A percentile compares a stretch with the other conserved stretches of the same genome.
phyloP scores from a whole-genome alignment of 2,113 vertebrate genomes.

The Ictidomys tridecemlineatus region DNA sequence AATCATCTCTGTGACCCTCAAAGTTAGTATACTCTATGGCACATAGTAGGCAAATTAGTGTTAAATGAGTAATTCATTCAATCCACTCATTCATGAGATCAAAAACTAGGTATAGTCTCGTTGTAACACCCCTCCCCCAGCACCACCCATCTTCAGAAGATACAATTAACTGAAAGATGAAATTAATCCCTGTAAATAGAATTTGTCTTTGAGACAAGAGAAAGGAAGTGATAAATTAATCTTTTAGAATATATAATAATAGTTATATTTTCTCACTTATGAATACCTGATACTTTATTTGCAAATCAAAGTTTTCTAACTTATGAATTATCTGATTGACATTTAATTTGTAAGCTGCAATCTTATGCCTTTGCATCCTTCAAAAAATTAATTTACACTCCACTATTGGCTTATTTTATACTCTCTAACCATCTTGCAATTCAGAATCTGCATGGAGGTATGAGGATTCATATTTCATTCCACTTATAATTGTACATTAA shows the following conservation, averaged over 20 bases:
- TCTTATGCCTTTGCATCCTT: not conserved
- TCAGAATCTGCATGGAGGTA: not conserved
- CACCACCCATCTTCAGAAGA: not conserved
- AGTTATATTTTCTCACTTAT: not conserved
- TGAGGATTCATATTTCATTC: not conserved
- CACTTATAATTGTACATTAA: not conserved
- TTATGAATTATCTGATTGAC: not conserved
- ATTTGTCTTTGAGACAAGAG: not conserved
- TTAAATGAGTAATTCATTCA: not conserved
- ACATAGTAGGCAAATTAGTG: not conserved
- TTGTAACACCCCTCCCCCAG: not conserved
- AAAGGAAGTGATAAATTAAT: slow-evolving; percentile 10
- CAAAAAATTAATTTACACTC: not conserved
- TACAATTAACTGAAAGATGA: slow-evolving; percentile 5
- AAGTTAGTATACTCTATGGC: not conserved
- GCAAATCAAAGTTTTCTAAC: not conserved
- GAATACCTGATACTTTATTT: too few species aligned
- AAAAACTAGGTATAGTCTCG: not conserved
- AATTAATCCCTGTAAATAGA: slow-evolving; percentile 22
- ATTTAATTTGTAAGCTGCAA: not conserved
- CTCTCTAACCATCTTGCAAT: not conserved
- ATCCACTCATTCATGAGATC: not conserved
- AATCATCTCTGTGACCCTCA: not conserved
- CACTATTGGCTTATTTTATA: not conserved
- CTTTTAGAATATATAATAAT: slow-evolving; percentile 32